Evolutionary conservation across 2,113 vertebrate genomes (phyloP), one percentile per base, ranked within the genome.

Genomic region (Anseranas semipalmata): DNA sequence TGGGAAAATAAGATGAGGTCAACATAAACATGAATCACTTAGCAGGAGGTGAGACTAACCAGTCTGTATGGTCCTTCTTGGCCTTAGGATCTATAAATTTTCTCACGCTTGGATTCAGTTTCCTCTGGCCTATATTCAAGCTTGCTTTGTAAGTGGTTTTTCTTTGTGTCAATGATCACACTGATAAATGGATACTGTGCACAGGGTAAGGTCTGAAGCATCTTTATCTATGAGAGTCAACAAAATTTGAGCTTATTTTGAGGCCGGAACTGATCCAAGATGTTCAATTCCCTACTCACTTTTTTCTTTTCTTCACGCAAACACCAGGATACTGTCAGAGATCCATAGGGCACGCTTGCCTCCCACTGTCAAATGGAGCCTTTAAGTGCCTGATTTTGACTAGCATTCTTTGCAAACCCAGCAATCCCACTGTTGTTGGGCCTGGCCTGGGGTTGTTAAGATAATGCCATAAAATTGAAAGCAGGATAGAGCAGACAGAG

Each of bases 1-100:
- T 21, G 8, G 28, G 28, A 66, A 90, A 97, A 84, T 37, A 46
- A 78, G 46, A 62, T 9, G 21, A 81, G 50, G 60, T 87, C 46
- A 89, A 90, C 80, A 95, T 63, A 90, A 95, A 82, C 53, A 60
- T 8, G 17, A 85, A 84, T 89, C 53, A 67, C 37, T 87, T 80
- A 48, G 10, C 19, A 67, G 60, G 17, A 81, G 52, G 46, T 83
- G 56, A 91, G 60, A 67, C 14, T 1, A 84, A 41, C n/a, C 55
- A 50, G 1, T 45, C 21, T 74, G 70, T 87, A 78, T 9, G 10
- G 35, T 74, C 62, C 25, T 75, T 59, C 52, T 53, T 66, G 35
- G 39, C 67, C 45, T 66, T 43, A 68, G 16, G 15, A 73, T 45
- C 48, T 77, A 13, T 53, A n/a, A 12, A 77, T 84, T 88, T 86